These are phyloP conservation scores for Chionodraco myersi DNA, from an alignment of 2,113 vertebrate genomes.

Conservation along the genomic window DNA sequence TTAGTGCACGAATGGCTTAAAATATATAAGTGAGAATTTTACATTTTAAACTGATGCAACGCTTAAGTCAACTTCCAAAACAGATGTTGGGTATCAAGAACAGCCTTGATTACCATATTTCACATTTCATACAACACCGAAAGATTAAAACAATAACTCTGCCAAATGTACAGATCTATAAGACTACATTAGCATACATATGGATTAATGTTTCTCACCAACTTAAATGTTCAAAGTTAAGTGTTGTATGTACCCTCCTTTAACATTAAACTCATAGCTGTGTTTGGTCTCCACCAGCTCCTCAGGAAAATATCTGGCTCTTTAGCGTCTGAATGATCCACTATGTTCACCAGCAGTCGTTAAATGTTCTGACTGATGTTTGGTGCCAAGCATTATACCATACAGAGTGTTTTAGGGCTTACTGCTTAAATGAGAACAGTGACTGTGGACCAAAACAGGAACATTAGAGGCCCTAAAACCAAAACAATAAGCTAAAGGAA, in stretches of 20 bases:
- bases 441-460: neutral
- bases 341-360: too few relatives aligned
- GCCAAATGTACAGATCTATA: too few relatives aligned
- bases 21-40: neutral
- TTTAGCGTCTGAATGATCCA: too few relatives aligned
- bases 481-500: neutral
- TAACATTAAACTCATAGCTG: neutral
- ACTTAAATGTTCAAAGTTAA: neutral
- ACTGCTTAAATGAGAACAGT: neutral
- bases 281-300: neutral
- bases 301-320: too few relatives aligned
- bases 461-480: neutral
- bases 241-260: neutral
- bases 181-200: neutral
- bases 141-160: too few relatives aligned
- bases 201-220: too few relatives aligned
- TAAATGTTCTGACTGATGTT: neutral
- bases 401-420: too few relatives aligned
- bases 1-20: neutral
- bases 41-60: neutral
- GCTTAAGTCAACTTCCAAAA: neutral
- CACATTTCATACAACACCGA: neutral
- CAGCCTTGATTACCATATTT: neutral
- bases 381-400: too few relatives aligned
- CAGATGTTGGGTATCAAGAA: slow-evolving; percentile 17